A percentile compares a stretch with the other conserved stretches of the same genome.
Evolutionary conservation across 2,797 vertebrate genomes (phyloP).

Genomic region (Euthynnus affinis): DNA sequence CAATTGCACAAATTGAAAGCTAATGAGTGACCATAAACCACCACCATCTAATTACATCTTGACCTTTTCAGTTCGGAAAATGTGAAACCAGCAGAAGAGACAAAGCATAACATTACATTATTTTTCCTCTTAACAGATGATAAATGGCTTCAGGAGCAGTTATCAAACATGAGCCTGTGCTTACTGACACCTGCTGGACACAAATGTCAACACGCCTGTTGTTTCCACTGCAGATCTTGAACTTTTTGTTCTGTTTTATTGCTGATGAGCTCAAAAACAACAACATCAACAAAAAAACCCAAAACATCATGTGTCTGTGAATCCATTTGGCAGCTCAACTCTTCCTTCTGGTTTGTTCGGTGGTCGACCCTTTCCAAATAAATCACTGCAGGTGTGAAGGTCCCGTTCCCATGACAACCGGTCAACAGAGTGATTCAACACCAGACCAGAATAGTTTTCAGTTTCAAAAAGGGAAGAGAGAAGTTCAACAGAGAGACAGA

Average conservation of each 20-base stretch:
- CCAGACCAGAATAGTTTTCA: neutral
- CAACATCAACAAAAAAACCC: no score
- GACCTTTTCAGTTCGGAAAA: no score
- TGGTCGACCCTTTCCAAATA: neutral
- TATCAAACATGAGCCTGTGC: neutral
- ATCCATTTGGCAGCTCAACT: no score
- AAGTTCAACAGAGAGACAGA: no score
- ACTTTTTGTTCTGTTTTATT: neutral
- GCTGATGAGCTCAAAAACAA: neutral
- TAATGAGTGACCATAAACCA: no score
- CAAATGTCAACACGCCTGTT: neutral
- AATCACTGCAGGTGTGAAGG: conserved; percentile 9
- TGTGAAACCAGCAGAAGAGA: no score
- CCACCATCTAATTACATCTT: no score
- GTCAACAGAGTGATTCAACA: conserved; percentile 34
- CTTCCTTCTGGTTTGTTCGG: no score
- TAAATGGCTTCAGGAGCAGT: neutral
- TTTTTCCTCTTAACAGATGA: no score
- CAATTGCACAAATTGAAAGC: no score
- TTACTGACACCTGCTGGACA: conserved; percentile 38
- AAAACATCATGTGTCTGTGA: no score
- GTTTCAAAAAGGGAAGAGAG: neutral
- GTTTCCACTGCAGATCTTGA: neutral
- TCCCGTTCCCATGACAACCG: conserved; percentile 29
- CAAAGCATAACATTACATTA: no score